These are phyloP conservation scores for Lithophane leautieri DNA, from an alignment of 2,888 invertebrate species.

Conservation along the genomic window DNA sequence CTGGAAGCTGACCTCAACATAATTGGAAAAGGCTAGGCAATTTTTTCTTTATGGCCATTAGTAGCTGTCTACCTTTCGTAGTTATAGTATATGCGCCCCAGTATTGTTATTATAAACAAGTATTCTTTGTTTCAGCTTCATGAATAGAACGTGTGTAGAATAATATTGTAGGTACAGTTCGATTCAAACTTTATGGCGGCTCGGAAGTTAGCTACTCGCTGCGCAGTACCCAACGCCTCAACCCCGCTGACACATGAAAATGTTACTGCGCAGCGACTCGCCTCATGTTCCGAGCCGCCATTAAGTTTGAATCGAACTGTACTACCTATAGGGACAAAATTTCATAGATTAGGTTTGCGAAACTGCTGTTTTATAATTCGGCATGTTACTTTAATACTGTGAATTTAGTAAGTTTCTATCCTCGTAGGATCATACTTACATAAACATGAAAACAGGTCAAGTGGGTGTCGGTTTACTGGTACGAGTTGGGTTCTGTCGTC, in stretches of 20 bases:
- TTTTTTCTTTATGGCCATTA: neutral
- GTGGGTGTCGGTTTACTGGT: neutral
- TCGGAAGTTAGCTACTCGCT: too few species aligned
- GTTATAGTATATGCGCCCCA: neutral
- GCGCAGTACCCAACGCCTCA: too few species aligned
- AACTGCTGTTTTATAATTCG: constrained; percentile 1
- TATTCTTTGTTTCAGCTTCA: constrained; percentile 50
- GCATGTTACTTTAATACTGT: constrained; percentile 1
- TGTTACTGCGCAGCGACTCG: too few species aligned
- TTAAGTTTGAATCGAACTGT: too few species aligned
- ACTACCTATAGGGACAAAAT: neutral
- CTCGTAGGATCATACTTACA: neutral
- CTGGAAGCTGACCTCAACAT: neutral
- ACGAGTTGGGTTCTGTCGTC: neutral
- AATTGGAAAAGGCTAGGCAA: neutral
- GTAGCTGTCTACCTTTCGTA: neutral
- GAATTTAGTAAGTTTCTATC: constrained; percentile 9
- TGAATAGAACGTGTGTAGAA: constrained; percentile 30
- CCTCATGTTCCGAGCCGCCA: too few species aligned
- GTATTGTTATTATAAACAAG: constrained; percentile 5
- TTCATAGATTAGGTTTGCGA: constrained; percentile 4
- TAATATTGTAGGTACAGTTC: constrained; percentile 11
- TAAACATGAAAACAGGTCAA: neutral
- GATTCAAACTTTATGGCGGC: too few species aligned
- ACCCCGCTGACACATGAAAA: too few species aligned